Evolutionary conservation across 2,888 invertebrate genomes (phyloP), one percentile per base, ranked within the genome.

Genomic region (Chrysodeixis includens): DNA sequence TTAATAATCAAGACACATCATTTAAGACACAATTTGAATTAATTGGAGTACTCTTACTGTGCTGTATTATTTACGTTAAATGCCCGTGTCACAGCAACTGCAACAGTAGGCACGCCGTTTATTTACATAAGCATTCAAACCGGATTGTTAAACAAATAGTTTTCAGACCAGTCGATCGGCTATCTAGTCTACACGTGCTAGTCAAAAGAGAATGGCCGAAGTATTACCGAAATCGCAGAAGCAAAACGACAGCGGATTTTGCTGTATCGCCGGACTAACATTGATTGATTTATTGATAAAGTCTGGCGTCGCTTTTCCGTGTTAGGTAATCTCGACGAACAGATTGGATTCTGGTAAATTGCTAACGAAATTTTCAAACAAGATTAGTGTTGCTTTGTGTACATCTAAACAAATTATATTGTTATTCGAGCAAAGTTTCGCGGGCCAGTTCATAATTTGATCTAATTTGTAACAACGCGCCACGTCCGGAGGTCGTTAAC

Each of bases 401-500:
- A 40, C n/a, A n/a, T n/a, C 7, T 40, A n/a, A 40, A 40, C 40
- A n/a, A 40, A 40, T 40, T n/a, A 40, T 40, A 40, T 40, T 40
- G n/a, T 40, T 40, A n/a, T n/a, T 40, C 40, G n/a, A 40, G n/a
- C 40, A n/a, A n/a, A n/a, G 40, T 40, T 40, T 26, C 10, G 6
- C 40, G n/a, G 40, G 40, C n/a, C 40, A 40, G 40, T 40, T 40
- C n/a, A 40, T 58, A 61, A 66, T 63, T 57, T 66, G 18, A 32
- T 66, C 61, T 59, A 69, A 74, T 66, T 74, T 22, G 32, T 52
- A 53, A 55, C 56, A 68, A 56, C 62, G 63, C 46, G 32, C 53
- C 54, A 62, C 57, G 59, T 60, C 52, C 40, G 40, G 62, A 67
- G 84, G 79, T 85, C 76, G 66, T 83, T 85, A 79, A 72, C 79